Percentiles rank a stretch among this genome's conserved stretches.
Conservation (phyloP, 2,113 vertebrate genomes). For the Sialia sialis region DNA sequence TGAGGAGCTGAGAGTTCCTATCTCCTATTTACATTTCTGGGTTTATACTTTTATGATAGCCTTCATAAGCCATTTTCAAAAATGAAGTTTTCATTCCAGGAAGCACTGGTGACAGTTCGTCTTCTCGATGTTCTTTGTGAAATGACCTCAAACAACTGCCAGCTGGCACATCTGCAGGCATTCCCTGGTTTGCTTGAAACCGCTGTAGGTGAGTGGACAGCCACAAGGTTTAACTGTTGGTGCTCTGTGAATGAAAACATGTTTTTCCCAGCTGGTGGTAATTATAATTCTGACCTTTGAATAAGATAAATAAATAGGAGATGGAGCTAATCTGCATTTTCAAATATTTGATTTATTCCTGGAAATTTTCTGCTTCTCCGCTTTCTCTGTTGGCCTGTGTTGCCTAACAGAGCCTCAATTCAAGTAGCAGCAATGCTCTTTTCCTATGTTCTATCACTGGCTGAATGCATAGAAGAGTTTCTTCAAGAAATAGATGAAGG, state of each 20-base stretch:
- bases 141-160: conserved; percentile 79
- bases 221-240: neutral
- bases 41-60: neutral
- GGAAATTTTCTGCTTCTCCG: neutral
- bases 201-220: conserved; percentile 79
- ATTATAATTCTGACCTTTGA: neutral
- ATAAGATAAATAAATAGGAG: neutral
- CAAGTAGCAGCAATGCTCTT: neutral
- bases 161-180: conserved; percentile 82
- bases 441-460: neutral
- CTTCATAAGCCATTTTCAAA: neutral
- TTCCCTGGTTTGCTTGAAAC: conserved; percentile 80
- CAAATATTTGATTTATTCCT: conserved; percentile 40
- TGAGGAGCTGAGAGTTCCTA: neutral
- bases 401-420: neutral
- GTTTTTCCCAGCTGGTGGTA: neutral
- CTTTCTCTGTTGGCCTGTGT: neutral
- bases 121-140: conserved; percentile 92
- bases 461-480: neutral
- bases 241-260: neutral
- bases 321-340: neutral
- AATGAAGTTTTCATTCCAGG: conserved; percentile 65
- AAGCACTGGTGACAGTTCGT: conserved; percentile 80
- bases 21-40: neutral
- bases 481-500: neutral